Conservation (phyloP, 2,113 vertebrate species). For the Sinosuthora webbiana region DNA sequence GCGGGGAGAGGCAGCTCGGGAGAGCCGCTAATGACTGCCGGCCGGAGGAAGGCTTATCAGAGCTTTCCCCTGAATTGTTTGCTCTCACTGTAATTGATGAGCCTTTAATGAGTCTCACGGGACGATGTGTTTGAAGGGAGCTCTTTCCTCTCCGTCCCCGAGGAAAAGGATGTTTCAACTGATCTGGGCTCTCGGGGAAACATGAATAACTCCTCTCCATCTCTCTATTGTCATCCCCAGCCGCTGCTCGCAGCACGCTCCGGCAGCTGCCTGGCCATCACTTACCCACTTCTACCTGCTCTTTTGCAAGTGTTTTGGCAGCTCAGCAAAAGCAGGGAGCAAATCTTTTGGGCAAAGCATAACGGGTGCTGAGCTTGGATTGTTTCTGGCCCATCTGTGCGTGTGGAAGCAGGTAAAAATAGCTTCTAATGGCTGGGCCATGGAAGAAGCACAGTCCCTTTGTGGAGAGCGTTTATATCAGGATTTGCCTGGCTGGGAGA, state of each 20-base stretch:
- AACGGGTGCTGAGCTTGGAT: slow-evolving; percentile 23
- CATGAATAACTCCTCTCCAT: slow-evolving; percentile 44
- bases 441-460: not conserved
- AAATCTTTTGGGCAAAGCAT: slow-evolving; percentile 38
- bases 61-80: not conserved
- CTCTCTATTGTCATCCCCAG: slow-evolving; percentile 30
- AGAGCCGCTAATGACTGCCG: not conserved
- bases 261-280: slow-evolving; percentile 10
- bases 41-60: not conserved
- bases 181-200: slow-evolving; percentile 18
- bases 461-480: not conserved
- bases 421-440: not conserved
- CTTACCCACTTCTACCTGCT: not conserved
- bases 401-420: slow-evolving; percentile 18
- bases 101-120: slow-evolving; percentile 57
- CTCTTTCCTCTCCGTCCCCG: not conserved
- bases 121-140: slow-evolving; percentile 31
- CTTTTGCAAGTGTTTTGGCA: slow-evolving; percentile 30
- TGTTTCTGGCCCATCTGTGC: slow-evolving; percentile 47
- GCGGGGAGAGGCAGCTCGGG: not conserved
- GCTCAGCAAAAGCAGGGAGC: slow-evolving; percentile 55
- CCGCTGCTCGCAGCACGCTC: not conserved
- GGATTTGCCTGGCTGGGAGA: not conserved
- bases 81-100: slow-evolving; percentile 41
- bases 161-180: slow-evolving; percentile 28